A percentile compares a stretch with the other conserved stretches of the same genome.
Conservation (phyloP, 2,113 vertebrate genomes). For the Melanocharis versteri region DNA sequence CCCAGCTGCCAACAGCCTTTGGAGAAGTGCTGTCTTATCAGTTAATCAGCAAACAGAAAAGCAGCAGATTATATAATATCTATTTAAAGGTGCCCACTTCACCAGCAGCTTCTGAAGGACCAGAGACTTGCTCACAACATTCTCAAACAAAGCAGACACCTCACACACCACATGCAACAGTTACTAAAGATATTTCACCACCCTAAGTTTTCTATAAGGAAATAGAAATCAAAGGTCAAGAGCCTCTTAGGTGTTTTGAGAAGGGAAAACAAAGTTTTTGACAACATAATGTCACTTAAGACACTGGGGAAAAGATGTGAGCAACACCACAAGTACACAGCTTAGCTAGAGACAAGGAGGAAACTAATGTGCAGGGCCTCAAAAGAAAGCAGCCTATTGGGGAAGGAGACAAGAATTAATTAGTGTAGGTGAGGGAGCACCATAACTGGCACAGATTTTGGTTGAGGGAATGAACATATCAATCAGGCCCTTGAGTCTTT, state of each 20-base stretch:
- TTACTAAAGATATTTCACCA: background rate
- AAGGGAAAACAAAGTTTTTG: background rate
- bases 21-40: background rate
- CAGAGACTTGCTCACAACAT: background rate
- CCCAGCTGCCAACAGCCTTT: background rate
- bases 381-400: background rate
- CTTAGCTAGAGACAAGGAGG: background rate
- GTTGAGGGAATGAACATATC: background rate
- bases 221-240: background rate
- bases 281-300: background rate
- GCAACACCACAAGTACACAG: background rate
- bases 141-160: background rate
- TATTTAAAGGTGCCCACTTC: background rate
- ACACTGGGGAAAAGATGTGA: background rate
- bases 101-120: background rate
- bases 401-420: background rate
- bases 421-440: background rate
- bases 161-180: background rate
- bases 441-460: background rate
- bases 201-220: background rate
- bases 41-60: constrained; percentile 38
- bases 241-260: background rate
- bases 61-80: background rate
- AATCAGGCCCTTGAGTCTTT: background rate
- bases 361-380: background rate